These are phyloP conservation scores for Latrodectus geometricus DNA, from an alignment of 1,140 invertebrate species.

Conservation along the genomic window DNA sequence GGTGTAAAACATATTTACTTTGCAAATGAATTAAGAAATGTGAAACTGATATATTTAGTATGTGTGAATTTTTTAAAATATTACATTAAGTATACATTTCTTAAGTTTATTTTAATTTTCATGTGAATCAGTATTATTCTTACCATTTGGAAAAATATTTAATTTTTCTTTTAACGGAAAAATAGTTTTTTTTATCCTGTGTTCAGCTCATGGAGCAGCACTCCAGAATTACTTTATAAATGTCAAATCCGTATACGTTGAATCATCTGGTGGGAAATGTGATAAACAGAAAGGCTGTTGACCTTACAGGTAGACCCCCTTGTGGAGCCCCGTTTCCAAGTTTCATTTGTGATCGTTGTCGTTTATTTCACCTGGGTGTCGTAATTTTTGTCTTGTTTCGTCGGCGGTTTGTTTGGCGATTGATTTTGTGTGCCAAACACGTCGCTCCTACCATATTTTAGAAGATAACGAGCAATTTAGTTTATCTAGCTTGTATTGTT, in stretches of 20 bases:
- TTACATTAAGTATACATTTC: too few species aligned
- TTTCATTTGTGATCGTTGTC: not conserved
- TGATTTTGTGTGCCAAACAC: not conserved
- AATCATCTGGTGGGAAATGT: conserved; percentile 19
- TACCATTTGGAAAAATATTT: too few species aligned
- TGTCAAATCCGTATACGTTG: not conserved
- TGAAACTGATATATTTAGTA: too few species aligned
- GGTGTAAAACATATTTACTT: too few species aligned
- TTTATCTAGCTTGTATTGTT: not conserved
- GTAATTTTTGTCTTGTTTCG: not conserved
- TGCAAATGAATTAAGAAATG: too few species aligned
- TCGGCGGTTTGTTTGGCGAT: not conserved
- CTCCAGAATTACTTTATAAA: conserved; percentile 18
- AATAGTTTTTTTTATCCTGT: not conserved
- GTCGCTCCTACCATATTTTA: not conserved
- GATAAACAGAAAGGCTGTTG: conserved; percentile 19
- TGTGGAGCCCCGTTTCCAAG: conserved; percentile 13
- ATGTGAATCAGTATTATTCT: too few species aligned
- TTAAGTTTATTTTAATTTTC: too few species aligned
- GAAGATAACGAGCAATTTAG: not conserved
- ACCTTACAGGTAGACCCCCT: conserved; percentile 27
- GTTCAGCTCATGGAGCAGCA: not conserved
- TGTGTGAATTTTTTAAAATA: too few species aligned
- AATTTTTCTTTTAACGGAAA: too few species aligned
- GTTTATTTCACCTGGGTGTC: too few species aligned